These are phyloP conservation scores for Crambe crambe DNA, from an alignment of 37 sponge, comb jelly and placozoan genomes.

Conservation along the genomic window DNA sequence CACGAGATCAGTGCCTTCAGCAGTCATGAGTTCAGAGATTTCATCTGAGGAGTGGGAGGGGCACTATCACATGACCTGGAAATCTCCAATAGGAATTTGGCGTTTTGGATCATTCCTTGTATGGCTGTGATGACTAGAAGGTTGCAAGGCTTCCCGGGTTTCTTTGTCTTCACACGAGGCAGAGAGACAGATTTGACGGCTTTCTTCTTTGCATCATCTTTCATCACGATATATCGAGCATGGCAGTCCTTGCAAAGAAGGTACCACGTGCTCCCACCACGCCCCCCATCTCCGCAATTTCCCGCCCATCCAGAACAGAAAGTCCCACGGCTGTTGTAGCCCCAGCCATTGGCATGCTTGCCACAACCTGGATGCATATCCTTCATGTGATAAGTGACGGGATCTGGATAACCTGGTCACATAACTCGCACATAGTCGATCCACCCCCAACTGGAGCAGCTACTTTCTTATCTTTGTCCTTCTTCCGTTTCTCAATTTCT, in stretches of 20 bases:
- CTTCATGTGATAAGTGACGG: slow-evolving; percentile 99
- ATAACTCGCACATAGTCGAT: slow-evolving; percentile 87
- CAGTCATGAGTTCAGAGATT: neutral
- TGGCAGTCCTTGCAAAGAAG: slow-evolving; percentile 94
- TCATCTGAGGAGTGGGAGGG: slow-evolving; percentile 22
- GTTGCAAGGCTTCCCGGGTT: slow-evolving; percentile 69
- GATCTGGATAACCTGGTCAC: slow-evolving; percentile 84
- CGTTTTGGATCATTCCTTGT: slow-evolving; percentile 77
- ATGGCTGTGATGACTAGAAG: slow-evolving; percentile 50
- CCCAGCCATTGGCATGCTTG: slow-evolving; percentile 91
- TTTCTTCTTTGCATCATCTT: slow-evolving; percentile 70
- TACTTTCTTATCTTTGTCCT: slow-evolving; percentile 64
- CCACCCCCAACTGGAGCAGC: slow-evolving; percentile 46
- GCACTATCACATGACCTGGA: slow-evolving; percentile 17
- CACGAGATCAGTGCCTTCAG: neutral
- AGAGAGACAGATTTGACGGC: slow-evolving; percentile 16
- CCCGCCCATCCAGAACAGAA: slow-evolving; percentile 98
- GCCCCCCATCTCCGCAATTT: slow-evolving; percentile 97
- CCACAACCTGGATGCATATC: slow-evolving; percentile 90
- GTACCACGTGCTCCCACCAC: slow-evolving; percentile 97
- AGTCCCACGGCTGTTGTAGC: slow-evolving; percentile 94
- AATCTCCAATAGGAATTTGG: slow-evolving; percentile 85
- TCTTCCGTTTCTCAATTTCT: slow-evolving; percentile 62
- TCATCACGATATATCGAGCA: slow-evolving; percentile 78
- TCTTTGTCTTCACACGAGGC: slow-evolving; percentile 55